Base-by-base conservation (phyloP, 2,888 invertebrate species). In the Stomorhina lunata region DNA sequence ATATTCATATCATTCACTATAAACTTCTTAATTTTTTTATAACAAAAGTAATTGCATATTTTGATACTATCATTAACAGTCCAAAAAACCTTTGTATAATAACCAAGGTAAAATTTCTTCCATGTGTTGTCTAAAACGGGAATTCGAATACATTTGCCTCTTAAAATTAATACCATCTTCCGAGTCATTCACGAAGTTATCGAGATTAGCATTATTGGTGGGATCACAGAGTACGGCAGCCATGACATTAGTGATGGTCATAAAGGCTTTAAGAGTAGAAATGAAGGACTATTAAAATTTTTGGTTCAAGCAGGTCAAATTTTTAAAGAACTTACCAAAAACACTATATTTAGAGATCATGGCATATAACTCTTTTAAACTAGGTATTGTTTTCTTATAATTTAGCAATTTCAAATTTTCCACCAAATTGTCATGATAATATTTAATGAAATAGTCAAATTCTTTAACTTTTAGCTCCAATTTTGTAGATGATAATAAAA, bases 401-500 rank as follows among this genome's bases (percentile, higher is more conserved):
- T 86, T 86, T 0, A 90, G 81, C 1, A 88, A 50, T 3, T 84
- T 75, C 2, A 90, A 84, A 80, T 86, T 85, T 6, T 85, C 79
- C 0, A 85, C 83, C 12, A 90, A 85, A 17, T 89, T 72, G 5
- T 85, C 84, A 12, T 90, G 88, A 72, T 90, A 90, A 65, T 83
- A 87, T 17, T 87, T 85, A 9, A 90, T 83, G 1, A 90, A 86
- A 61, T 85, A 87, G 27, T 90, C 90, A 45, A 90, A 90, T 59
- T 89, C 73, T 20, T 85, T 85, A 0, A 89, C 43, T 53, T 88
- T 88, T 0, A 89, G 85, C 5, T 89, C 88, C 43, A 85, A 81
- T 10, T 80, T 81, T 2, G 88, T 86, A 2, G 90, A 90, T 2
- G 87, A 86, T 34, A 90, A 12, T 1, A 90, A 83, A 6, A 90